Evolutionary conservation across 1,140 invertebrate genomes (phyloP).

Genomic region (Delia radicum): DNA sequence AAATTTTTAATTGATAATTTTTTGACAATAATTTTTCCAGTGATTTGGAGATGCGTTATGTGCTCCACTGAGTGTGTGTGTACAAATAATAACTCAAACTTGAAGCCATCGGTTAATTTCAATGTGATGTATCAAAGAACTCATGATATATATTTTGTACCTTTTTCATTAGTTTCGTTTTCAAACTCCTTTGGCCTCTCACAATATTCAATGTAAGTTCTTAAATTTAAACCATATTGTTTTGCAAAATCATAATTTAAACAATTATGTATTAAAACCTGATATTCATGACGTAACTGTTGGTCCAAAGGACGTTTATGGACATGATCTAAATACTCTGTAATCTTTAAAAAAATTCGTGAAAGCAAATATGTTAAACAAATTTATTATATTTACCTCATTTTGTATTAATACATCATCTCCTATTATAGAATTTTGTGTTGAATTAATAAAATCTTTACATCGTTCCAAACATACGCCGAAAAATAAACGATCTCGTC

Average conservation of each 20-base stretch:
- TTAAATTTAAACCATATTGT: slow-evolving; percentile 35
- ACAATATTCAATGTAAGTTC: slow-evolving; percentile 48
- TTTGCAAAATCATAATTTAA: slow-evolving; percentile 40
- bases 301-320: slow-evolving; percentile 31
- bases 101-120: too few species aligned
- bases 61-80: too few species aligned
- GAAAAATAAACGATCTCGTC: slow-evolving; percentile 59
- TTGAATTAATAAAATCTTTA: slow-evolving; percentile 19
- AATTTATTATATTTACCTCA: slow-evolving; percentile 29
- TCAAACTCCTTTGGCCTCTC: slow-evolving; percentile 31
- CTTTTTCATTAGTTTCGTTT: slow-evolving; percentile 22
- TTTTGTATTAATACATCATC: slow-evolving; percentile 30
- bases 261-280: slow-evolving; percentile 41
- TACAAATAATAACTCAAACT: too few species aligned
- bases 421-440: slow-evolving; percentile 26
- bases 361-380: neutral
- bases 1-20: too few species aligned
- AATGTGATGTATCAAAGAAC: too few species aligned
- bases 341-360: slow-evolving; percentile 34
- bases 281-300: slow-evolving; percentile 35
- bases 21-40: too few species aligned
- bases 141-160: too few species aligned
- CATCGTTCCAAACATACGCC: slow-evolving; percentile 57
- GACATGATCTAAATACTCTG: slow-evolving; percentile 35
- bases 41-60: too few species aligned